Conservation (phyloP, 35 echinoderm and acorn worm species). For the Stichopus chloronotus region DNA sequence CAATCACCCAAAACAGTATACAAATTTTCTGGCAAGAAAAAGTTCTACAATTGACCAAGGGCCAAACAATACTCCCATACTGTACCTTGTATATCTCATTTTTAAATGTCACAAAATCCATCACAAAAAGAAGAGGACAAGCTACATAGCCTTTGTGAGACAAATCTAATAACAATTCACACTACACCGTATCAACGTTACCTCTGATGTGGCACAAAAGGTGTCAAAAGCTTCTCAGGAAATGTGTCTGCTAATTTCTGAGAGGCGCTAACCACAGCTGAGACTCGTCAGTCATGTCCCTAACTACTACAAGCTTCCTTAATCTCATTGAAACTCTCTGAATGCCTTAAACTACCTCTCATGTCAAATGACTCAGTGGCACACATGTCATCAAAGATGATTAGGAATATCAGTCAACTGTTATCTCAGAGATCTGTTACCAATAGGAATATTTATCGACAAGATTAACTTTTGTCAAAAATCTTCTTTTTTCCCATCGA, state of each 20-base stretch:
- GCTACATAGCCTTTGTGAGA: neutral
- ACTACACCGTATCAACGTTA: neutral
- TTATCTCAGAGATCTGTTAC: neutral
- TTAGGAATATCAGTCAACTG: neutral
- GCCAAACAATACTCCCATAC: too few relatives aligned
- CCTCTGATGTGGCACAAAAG: neutral
- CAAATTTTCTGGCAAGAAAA: too few relatives aligned
- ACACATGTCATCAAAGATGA: neutral
- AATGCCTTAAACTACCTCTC: neutral
- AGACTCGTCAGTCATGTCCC: neutral
- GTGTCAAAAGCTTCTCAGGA: neutral
- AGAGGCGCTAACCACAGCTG: neutral
- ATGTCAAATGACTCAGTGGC: neutral
- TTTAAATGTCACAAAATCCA: neutral
- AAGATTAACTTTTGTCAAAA: too few relatives aligned
- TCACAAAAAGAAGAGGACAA: neutral
- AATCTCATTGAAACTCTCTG: too few relatives aligned
- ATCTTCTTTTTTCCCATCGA: too few relatives aligned
- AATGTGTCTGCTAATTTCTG: constrained; percentile 29
- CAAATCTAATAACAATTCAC: neutral
- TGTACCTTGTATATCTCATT: neutral
- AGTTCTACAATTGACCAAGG: too few relatives aligned
- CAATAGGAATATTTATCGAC: neutral
- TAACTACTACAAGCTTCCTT: neutral
- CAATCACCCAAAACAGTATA: too few relatives aligned